Base-by-base conservation (phyloP, 2,888 invertebrate species). In the Odontomyia ornata region DNA sequence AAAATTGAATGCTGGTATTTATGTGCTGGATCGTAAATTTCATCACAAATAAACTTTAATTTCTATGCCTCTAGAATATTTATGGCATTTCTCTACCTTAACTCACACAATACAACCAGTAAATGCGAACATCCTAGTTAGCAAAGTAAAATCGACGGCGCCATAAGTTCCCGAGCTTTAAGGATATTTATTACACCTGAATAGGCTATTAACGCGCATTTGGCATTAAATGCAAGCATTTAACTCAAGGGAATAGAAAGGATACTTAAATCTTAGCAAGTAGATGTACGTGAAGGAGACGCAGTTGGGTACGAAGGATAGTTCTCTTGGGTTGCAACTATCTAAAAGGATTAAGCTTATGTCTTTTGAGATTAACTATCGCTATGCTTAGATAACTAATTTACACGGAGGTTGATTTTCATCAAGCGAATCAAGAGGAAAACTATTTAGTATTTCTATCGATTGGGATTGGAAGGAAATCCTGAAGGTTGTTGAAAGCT, bases 101-200 rank as follows among this genome's bases (percentile, higher is more conserved):
- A 30, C 81, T 80, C 1, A 60, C 76, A 3, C 82, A n/a, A n/a
- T n/a, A n/a, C n/a, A n/a, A n/a, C n/a, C n/a, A n/a, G n/a, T n/a
- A n/a, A n/a, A n/a, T n/a, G n/a, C n/a, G n/a, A 79, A 75, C 84
- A 83, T n/a, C 84, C 83, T 64, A 83, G 81, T 30, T 27, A 13
- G 21, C 3, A 1, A 69, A 46, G 47, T 1, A 18, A 47, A 69
- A 65, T 79, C 75, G 77, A 83, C 75, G 77, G 83, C 82, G 0
- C 83, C 83, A 75, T 83, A 82, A 4, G 81, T 80, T 76, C 83
- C 84, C 76, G 79, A 80, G 0, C 83, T 83, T n/a, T 1, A 43
- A 47, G 69, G 69, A 69, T 77, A 73, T 77, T 75, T 77, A 77
- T 77, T 77, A 77, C 47, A 69, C 75, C 77, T 75, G 60, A 46